Evolutionary conservation across 2,113 vertebrate species (phyloP).

Genomic region (Sylvilagus bachmani): DNA sequence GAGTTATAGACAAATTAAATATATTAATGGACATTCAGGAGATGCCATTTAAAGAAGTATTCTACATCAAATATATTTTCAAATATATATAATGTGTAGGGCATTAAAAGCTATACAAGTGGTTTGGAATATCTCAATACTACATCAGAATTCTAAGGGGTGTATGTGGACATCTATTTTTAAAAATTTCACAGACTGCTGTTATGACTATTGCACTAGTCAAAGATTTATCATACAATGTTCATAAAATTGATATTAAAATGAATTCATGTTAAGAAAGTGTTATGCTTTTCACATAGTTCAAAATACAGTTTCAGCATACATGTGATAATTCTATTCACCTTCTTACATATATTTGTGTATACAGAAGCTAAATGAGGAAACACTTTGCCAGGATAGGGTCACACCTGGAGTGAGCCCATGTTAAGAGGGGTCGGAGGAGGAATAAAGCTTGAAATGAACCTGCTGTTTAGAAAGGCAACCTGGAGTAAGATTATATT

Average conservation of each 20-base stretch:
- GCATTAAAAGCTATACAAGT: not conserved
- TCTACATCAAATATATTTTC: constrained; percentile 4
- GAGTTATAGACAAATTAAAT: not conserved
- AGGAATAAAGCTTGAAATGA: not conserved
- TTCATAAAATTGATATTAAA: not conserved
- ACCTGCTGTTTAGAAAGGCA: not conserved
- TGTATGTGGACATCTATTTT: not conserved
- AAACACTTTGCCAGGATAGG: not conserved
- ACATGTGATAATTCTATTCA: not conserved
- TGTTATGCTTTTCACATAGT: not conserved
- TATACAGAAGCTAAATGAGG: not conserved
- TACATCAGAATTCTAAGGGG: not conserved
- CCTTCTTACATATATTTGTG: not conserved
- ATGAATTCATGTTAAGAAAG: not conserved
- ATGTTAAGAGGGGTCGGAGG: not conserved
- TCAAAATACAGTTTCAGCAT: constrained; percentile 16
- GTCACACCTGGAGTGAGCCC: not conserved
- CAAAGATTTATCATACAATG: not conserved
- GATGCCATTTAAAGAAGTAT: not conserved
- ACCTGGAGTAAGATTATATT: not conserved
- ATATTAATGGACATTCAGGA: not conserved
- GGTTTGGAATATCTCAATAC: not conserved
- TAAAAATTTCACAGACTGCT: not conserved
- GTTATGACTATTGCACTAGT: not conserved
- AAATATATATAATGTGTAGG: not conserved